A percentile compares a stretch with the other conserved stretches of the same genome.
Conservation (phyloP, 2,797 vertebrate species). For the Pangasius macronema region DNA sequence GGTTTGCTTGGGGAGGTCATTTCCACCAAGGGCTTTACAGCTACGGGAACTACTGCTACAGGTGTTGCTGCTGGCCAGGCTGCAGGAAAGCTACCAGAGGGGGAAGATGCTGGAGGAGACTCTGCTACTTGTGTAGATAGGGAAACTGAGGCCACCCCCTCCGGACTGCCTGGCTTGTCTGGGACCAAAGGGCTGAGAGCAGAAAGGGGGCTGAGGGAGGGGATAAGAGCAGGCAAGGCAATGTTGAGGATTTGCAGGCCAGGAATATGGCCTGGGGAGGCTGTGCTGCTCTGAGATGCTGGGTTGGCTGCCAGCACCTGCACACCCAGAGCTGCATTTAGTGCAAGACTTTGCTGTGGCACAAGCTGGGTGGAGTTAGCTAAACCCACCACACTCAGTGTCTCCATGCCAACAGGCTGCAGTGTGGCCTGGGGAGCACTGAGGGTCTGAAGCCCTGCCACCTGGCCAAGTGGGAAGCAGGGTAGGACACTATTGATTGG, state of each 20-base stretch:
- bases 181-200: constrained; percentile 61
- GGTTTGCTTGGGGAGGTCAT: constrained; percentile 24
- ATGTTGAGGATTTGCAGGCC: constrained; percentile 94
- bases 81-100: constrained; percentile 41
- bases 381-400: constrained; percentile 87
- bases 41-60: constrained; percentile 48
- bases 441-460: constrained; percentile 80
- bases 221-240: constrained; percentile 87
- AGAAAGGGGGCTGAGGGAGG: constrained; percentile 79
- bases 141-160: constrained; percentile 49
- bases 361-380: constrained; percentile 78
- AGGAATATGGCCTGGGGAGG: constrained; percentile 79
- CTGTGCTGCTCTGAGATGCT: constrained; percentile 75
- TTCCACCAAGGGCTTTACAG: constrained; percentile 45
- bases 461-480: constrained; percentile 88
- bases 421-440: constrained; percentile 69
- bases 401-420: constrained; percentile 84
- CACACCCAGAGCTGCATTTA: constrained; percentile 87
- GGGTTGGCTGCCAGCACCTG: constrained; percentile 85
- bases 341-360: constrained; percentile 82
- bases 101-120: constrained; percentile 33
- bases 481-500: constrained; percentile 80
- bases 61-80: constrained; percentile 45
- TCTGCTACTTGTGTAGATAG: constrained; percentile 49
- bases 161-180: constrained; percentile 65